Base-by-base conservation (phyloP, 2,113 vertebrate species). In the Percina caprodes region DNA sequence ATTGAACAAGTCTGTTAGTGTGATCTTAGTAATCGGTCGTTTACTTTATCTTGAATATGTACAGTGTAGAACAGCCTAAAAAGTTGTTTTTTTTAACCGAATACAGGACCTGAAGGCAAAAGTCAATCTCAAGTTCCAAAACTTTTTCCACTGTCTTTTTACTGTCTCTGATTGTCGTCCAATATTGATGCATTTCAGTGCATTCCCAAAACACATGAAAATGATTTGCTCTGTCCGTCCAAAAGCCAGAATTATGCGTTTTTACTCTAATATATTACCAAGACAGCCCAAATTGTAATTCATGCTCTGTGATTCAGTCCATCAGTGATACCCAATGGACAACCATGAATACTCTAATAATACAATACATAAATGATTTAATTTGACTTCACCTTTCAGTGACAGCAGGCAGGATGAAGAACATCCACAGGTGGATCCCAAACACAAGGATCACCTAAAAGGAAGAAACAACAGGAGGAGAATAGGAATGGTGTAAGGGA, bases 401-500 rank as follows among this genome's bases (percentile, higher is more conserved):
- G 91, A 99, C 98, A 0, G 96, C 97, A 0, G 98, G 98, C 69
- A 99, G 89, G 77, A 99, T 95, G 84, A 99, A 98, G 94, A 99
- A 99, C 98, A 99, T 99, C 98, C 98, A 99, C 49, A 98, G 14
- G 68, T 99, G 98, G 85, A 99, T 97, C 55, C 97, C 97, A 4
- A 99, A 94, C 77, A 99, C 98, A 67, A 99, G 93, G 65, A 93
- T 94, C 51, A 92, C 86, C 93, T 94, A 60, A 2, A 72, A 11
- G 35, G 19, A 55, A 4, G 23, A 4, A 54, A 60, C 0, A 11
- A 49, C 0, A 30, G 33, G 23, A 45, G 39, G 39, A 42, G 39
- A 42, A 33, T 8, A 19, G 1, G 12, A 23, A 23, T 12, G 10
- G 23, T 52, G 18, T 24, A 2, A 24, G 18, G 5, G 12, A 35